Evolutionary conservation across 2,113 vertebrate species (phyloP).

Genomic region (Choloepus hoffmanni): DNA sequence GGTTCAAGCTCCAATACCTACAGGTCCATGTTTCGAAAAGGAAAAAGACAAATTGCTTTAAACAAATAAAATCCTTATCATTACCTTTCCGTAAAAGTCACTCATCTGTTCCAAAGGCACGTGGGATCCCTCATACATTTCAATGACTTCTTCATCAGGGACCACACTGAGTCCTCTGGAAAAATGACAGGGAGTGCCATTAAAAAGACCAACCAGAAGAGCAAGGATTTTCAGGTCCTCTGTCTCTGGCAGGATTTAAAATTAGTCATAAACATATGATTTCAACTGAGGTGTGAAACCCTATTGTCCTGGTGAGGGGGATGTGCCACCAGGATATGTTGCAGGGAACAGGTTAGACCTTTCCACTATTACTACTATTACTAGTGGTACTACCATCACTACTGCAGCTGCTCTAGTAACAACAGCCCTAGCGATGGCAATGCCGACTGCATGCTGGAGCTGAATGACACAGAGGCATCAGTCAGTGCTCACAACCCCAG

Average conservation of each 20-base stretch:
- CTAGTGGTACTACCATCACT: not conserved
- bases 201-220: not conserved
- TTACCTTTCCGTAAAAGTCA: conserved; percentile 99
- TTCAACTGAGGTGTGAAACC: not conserved
- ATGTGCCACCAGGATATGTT: not conserved
- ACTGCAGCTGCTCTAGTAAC: fast-evolving
- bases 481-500: not conserved
- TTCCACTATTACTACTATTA: fast-evolving
- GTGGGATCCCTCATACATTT: conserved; percentile 98
- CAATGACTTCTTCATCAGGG: conserved; percentile 96
- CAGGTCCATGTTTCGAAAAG: fast-evolving
- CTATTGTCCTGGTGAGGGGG: no score
- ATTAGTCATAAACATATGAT: no score
- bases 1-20: not conserved
- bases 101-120: conserved; percentile 98
- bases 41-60: not conserved
- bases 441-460: fast-evolving
- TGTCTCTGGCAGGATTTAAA: not conserved
- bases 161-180: conserved; percentile 95
- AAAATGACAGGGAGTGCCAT: conserved; percentile 36
- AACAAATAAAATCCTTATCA: not conserved
- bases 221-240: fast-evolving
- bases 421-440: not conserved
- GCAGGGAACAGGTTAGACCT: fast-evolving
- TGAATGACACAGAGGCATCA: fast-evolving